Evolutionary conservation across 2,113 vertebrate genomes (phyloP), one percentile per base, ranked within the genome.

Genomic region (Eptesicus fuscus): DNA sequence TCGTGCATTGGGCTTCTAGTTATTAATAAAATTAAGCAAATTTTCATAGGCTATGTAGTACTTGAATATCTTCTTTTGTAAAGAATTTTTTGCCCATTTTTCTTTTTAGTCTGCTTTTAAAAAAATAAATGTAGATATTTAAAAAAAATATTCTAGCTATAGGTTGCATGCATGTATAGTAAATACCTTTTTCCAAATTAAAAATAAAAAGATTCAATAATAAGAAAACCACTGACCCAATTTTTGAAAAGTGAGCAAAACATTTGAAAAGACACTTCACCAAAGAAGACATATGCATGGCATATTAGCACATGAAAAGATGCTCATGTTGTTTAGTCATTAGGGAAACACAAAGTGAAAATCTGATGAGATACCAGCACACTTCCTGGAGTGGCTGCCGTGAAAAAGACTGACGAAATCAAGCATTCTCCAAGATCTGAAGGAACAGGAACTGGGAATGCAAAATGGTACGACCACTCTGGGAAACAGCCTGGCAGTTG

Each of bases 361-460:
- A 25, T 40, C n/a, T 10, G 40, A 16, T 10, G 18, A 79, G 20
- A 44, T 25, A 22, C 10, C 20, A 35, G 30, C 40, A 76, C 53
- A 28, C 40, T 10, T 42, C 3, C 13, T 28, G 1, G 1, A 63
- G 37, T 8, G 14, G 42, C 6, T 16, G 12, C n/a, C 3, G 2
- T 13, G 71, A 37, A 49, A 65, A 49, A 88, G 37, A 12, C 28
- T 16, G n/a, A 85, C 7, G 22, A n/a, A 65, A 28, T 18, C 56
- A 30, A 63, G 32, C 28, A 9, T 28, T 18, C 14, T 28, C 32
- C 22, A 35, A 32, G 32, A 37, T 6, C 22, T 47, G 42, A 25
- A 49, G 56, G 49, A 35, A 28, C 5, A 79, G 73, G 17, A 17
- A 1, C 61, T 32, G 6, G 83, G 91, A 59, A 47, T 10, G 40